A percentile compares a stretch with the other conserved stretches of the same genome.
These are phyloP conservation scores for Lamproptera curius DNA, from an alignment of 2,888 invertebrate species.

Conservation along the genomic window DNA sequence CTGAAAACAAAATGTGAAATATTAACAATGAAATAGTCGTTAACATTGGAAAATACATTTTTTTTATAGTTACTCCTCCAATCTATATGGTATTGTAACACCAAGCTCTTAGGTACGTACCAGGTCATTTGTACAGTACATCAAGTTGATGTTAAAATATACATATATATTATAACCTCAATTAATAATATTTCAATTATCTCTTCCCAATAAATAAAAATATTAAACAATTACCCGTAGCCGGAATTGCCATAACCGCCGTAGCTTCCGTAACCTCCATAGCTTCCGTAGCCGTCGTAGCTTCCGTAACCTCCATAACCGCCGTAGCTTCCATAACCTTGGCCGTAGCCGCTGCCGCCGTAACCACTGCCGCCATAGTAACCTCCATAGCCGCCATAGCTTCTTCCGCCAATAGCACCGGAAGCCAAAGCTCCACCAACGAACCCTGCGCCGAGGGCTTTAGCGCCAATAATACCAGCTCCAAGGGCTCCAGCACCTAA, in stretches of 20 bases:
- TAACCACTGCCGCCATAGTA: conserved; percentile 24
- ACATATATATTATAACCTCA: no score
- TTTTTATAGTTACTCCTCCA: no score
- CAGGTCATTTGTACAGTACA: no score
- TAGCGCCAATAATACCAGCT: conserved; percentile 54
- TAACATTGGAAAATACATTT: no score
- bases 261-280: conserved; percentile 18
- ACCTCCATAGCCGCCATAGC: conserved; percentile 27
- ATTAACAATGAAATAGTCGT: no score
- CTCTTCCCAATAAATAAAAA: no score
- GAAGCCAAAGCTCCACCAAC: conserved; percentile 58
- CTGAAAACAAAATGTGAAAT: conserved; percentile 16
- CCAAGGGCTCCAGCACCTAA: conserved; percentile 43
- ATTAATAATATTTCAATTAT: background rate
- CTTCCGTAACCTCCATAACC: conserved; percentile 35
- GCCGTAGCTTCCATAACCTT: conserved; percentile 35
- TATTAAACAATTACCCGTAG: no score
- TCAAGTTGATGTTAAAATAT: no score
- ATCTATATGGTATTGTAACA: background rate
- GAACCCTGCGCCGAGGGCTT: conserved; percentile 53
- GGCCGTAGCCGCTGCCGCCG: conserved; percentile 32
- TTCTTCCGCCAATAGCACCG: conserved; percentile 40
- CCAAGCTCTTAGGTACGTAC: no score
- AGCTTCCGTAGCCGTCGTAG: conserved; percentile 25
- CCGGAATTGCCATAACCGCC: conserved; percentile 5